A percentile compares a stretch with the other conserved stretches of the same genome.
Evolutionary conservation across 2,888 invertebrate species (phyloP).

Genomic region (Stenurella melanura): DNA sequence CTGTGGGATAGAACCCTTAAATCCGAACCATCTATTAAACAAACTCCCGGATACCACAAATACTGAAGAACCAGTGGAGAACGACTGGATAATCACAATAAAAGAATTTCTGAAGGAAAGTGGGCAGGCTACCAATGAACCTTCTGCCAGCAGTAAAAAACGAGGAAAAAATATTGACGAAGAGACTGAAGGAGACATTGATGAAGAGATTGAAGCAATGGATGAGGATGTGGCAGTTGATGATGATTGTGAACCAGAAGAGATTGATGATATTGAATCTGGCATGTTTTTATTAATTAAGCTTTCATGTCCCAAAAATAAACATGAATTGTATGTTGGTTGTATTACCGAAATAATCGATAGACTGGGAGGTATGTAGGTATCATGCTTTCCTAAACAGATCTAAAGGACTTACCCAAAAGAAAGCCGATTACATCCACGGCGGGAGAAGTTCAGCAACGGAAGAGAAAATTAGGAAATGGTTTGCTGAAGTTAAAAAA

Average conservation of each 20-base stretch:
- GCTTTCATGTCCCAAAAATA: slow-evolving; percentile 16
- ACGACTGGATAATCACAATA: slow-evolving; percentile 25
- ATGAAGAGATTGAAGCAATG: too few species aligned
- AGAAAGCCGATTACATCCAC: too few species aligned
- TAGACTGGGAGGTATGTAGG: background rate
- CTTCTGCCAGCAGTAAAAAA: slow-evolving; percentile 2
- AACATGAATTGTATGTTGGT: slow-evolving; percentile 10
- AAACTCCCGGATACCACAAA: too few species aligned
- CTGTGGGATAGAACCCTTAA: slow-evolving; percentile 23
- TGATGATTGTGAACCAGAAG: too few species aligned
- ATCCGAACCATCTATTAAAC: slow-evolving; percentile 24
- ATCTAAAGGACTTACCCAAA: too few species aligned
- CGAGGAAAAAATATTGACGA: slow-evolving; percentile 15
- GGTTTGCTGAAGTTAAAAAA: too few species aligned
- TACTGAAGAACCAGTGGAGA: too few species aligned
- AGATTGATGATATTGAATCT: slow-evolving; percentile 34
- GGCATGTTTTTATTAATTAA: slow-evolving; percentile 29
- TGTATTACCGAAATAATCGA: slow-evolving; percentile 13
- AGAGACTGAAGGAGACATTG: slow-evolving; percentile 4
- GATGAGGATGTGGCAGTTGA: too few species aligned
- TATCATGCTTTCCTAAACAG: too few species aligned
- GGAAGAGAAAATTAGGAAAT: too few species aligned
- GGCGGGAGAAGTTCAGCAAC: too few species aligned
- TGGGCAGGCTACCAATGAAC: slow-evolving; percentile 6
- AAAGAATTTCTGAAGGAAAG: slow-evolving; percentile 30